These are phyloP conservation scores for Caenorhabditis inopinata DNA, from an alignment of 1,140 invertebrate genomes.

Conservation along the genomic window DNA sequence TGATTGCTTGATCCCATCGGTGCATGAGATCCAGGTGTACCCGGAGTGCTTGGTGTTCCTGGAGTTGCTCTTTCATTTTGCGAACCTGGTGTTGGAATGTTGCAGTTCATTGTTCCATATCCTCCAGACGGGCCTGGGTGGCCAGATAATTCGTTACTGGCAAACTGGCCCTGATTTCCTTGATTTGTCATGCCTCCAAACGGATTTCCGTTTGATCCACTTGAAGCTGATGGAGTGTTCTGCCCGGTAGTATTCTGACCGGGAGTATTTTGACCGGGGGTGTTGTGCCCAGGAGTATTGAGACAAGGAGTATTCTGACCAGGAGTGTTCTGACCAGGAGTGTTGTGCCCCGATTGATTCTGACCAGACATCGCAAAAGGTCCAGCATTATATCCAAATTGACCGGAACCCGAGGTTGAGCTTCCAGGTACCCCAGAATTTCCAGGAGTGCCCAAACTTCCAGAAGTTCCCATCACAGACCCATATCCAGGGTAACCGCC, in stretches of 20 bases:
- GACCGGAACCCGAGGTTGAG: no score
- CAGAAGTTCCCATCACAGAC: background rate
- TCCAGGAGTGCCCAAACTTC: no score
- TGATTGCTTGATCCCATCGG: background rate
- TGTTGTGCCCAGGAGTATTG: background rate
- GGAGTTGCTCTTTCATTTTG: background rate
- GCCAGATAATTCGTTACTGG: background rate
- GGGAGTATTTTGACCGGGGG: background rate
- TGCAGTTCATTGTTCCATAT: background rate
- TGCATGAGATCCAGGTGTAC: background rate
- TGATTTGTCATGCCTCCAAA: background rate
- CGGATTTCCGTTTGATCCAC: background rate
- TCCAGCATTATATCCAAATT: no score
- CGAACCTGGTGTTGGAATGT: background rate
- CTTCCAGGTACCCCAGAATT: no score
- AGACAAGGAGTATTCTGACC: background rate
- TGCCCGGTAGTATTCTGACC: no score
- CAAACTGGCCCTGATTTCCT: background rate
- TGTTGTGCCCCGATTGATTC: background rate
- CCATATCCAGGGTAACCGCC: background rate
- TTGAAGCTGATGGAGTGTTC: background rate
- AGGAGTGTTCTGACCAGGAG: background rate
- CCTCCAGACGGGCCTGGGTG: background rate
- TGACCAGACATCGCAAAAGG: no score
- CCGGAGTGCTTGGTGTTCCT: background rate